Evolutionary conservation across 2,797 vertebrate genomes (phyloP), one percentile per base, ranked within the genome.

Genomic region (Tokudaia tokunoshimensis): DNA sequence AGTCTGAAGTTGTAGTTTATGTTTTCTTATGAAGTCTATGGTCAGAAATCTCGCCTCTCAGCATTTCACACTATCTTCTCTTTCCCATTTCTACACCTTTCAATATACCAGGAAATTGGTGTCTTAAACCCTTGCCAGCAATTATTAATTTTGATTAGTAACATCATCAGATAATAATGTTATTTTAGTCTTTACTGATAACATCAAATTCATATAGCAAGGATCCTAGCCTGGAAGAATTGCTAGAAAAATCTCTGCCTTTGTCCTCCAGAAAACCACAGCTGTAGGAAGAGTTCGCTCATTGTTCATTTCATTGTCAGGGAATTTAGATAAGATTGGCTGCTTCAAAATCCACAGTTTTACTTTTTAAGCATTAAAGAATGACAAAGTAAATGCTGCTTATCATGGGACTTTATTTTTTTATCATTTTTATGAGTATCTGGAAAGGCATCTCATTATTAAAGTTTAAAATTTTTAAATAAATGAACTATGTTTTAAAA

Each of bases 281-380:
- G 80, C 57, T 96, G 9, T 84, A 95, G 52, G 37, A 94, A 96
- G 81, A 96, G 82, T 41, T 41, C 41, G 41, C 31, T n/a, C 89
- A 92, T 92, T 96, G 79, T 91, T 96, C 70, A 89, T 74, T 94
- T 96, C 52, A 92, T 91, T 95, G 89, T 92, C 79, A 97, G 92
- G 34, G 89, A 96, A 95, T 67, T 95, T 83, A 95, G 76, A 92
- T 94, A 96, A 96, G 79, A 97, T 96, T 75, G 92, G 70, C 89
- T 93, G 59, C 47, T 86, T 93, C 89, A 92, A 96, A 95, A 96
- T 44, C 93, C 80, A 89, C 3, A 70, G 14, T 34, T 52, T 50
- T 94, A 59, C n/a, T 86, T 70, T 92, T 78, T 47, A 91, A 92
- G 72, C 95, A 55, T 26, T 95, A 89, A 95, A 95, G n/a, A 90